Base-by-base conservation (phyloP, 2,797 vertebrate genomes). In the Hephaestus fuliginosus region DNA sequence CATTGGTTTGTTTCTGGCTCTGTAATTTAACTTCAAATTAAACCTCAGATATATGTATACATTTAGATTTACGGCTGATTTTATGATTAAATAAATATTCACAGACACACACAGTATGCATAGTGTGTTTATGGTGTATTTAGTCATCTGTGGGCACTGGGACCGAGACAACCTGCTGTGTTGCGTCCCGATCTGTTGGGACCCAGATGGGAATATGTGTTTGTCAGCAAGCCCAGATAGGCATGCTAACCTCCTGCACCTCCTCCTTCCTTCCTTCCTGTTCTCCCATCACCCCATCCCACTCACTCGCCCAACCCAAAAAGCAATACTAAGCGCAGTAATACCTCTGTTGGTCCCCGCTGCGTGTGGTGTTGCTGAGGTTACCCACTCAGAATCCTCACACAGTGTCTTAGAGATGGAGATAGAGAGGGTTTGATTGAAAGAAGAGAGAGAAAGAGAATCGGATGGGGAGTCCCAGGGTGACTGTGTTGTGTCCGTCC, bases 401-500 rank as follows among this genome's bases (percentile, higher is more conserved):
- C 86, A 80, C 77, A 20, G 64, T 11, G 76, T 81, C 65, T 88
- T 74, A 4, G 76, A 78, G 69, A 90, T 72, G 64, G 80, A 82
- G 90, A 82, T 17, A 25, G 80, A 71, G 80, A 78, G 28, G 55
- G 67, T 61, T 74, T 79, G 88, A 78, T 79, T 81, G 74, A 82
- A 74, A 75, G 81, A 83, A 76, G 73, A 74, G 76, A 74, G 62
- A 67, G 73, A 28, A 63, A 57, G 73, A 72, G 74, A 83, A 75
- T 84, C 74, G 49, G 85, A 86, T 44, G 73, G 66, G 79, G 84
- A 89, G 83, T 92, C 91, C 92, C 84, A 81, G 89, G 89, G 92
- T 95, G 95, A 96, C 95, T 94, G 95, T 95, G 96, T 96, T 96
- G 95, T 97, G 96, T 97, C 96, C 95, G 88, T 96, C 95, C 93